phyloP scores from a whole-genome alignment of 1,140 invertebrate genomes.

The Planococcus citri region DNA sequence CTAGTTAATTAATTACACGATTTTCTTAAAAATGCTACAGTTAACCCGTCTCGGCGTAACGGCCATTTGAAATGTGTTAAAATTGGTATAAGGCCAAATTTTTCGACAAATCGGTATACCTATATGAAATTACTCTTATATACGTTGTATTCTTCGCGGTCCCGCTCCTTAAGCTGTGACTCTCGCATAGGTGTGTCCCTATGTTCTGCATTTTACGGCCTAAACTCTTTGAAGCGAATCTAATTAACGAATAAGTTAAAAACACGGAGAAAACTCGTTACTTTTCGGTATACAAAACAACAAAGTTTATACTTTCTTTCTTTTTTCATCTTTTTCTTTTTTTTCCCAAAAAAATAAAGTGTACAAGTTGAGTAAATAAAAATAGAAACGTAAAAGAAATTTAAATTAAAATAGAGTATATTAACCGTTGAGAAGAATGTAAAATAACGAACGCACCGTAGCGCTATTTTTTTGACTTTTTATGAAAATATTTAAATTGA shows the following conservation, averaged over 20 bases:
- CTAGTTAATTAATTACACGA: constrained; percentile 17
- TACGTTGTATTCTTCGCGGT: too few species aligned
- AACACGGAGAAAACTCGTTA: constrained; percentile 12
- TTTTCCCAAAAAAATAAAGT: neutral
- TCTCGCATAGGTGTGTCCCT: neutral
- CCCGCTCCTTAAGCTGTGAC: too few species aligned
- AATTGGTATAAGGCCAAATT: constrained; percentile 9
- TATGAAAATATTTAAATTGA: constrained; percentile 5
- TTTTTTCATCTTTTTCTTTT: too few species aligned
- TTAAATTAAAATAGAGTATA: constrained; percentile 8
- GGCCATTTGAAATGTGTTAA: constrained; percentile 12
- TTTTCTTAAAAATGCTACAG: constrained; percentile 12
- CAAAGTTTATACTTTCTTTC: too few species aligned
- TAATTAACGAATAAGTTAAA: constrained; percentile 15
- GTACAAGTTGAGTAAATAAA: neutral
- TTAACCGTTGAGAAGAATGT: neutral
- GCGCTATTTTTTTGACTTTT: neutral
- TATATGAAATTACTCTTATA: neutral
- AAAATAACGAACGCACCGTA: neutral
- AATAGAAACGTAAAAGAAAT: neutral
- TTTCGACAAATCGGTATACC: constrained; percentile 17
- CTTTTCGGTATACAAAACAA: neutral
- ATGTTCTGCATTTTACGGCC: constrained; percentile 9
- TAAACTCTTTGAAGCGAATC: constrained; percentile 19
- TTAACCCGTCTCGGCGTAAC: neutral